Conservation (phyloP, 92 coral and sea anemone genomes). For the Phenganax subtilis region DNA sequence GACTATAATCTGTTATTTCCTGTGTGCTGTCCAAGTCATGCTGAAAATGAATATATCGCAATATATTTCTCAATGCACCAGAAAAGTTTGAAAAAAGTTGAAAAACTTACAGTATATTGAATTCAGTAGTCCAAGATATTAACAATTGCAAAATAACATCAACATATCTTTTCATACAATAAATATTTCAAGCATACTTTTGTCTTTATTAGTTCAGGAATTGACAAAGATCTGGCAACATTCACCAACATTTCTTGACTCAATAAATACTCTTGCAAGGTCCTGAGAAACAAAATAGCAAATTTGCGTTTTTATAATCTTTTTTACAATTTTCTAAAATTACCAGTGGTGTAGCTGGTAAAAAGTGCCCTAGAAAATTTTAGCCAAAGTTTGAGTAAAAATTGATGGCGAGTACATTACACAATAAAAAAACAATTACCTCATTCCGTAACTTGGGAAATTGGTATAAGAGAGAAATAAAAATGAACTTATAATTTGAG, state of each 20-base stretch:
- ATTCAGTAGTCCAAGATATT: too few species aligned
- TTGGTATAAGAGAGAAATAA: slow-evolving; percentile 66
- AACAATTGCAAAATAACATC: background rate
- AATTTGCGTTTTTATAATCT: background rate
- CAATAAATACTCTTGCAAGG: slow-evolving; percentile 64
- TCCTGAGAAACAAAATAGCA: slow-evolving; percentile 38
- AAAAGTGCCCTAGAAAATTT: background rate
- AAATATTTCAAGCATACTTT: slow-evolving; percentile 48
- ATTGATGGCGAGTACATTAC: background rate
- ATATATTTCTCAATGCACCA: background rate
- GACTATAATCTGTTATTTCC: slow-evolving; percentile 60
- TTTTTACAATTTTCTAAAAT: background rate
- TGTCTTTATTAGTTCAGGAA: slow-evolving; percentile 82
- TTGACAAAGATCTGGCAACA: slow-evolving; percentile 62
- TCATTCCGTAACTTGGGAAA: slow-evolving; percentile 69
- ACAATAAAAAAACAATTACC: slow-evolving; percentile 42
- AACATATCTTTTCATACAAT: background rate
- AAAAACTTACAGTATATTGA: too few species aligned
- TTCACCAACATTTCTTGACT: slow-evolving; percentile 57
- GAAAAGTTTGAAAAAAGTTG: too few species aligned
- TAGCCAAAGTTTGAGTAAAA: background rate
- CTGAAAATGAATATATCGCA: slow-evolving; percentile 32
- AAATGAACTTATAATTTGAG: slow-evolving; percentile 64
- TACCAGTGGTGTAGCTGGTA: background rate
- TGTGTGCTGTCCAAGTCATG: slow-evolving; percentile 62